These are phyloP conservation scores for Podiceps cristatus DNA, from an alignment of 2,113 vertebrate species.

Conservation along the genomic window DNA sequence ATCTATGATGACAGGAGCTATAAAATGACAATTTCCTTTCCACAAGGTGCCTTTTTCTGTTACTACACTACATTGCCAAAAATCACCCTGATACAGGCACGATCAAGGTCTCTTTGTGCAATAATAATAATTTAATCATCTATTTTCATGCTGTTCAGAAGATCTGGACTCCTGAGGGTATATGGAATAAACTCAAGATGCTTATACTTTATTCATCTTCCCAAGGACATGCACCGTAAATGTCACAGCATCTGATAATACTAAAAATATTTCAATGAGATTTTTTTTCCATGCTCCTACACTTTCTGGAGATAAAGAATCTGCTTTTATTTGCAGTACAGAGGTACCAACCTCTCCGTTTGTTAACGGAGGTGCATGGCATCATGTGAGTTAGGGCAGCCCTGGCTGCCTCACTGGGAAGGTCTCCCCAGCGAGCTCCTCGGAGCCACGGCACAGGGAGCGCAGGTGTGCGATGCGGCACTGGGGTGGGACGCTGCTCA, in stretches of 20 bases:
- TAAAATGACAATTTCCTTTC: background rate
- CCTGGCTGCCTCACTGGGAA: background rate
- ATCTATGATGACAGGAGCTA: background rate
- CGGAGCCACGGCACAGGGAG: no score
- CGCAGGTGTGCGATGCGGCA: rapidly evolving
- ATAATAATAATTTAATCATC: background rate
- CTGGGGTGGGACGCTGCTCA: rapidly evolving
- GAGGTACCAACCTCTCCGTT: background rate
- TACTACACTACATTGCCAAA: background rate
- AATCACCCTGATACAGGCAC: background rate
- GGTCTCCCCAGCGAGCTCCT: rapidly evolving
- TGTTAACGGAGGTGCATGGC: background rate
- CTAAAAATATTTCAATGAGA: background rate
- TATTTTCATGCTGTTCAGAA: background rate
- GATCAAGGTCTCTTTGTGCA: background rate
- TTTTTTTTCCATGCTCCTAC: background rate
- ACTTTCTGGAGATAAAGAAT: background rate
- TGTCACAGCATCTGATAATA: background rate
- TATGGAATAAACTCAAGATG: background rate
- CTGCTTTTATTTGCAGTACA: background rate
- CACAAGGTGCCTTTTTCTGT: background rate
- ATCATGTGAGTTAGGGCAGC: rapidly evolving
- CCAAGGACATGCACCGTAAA: background rate
- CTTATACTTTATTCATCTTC: background rate
- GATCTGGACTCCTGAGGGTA: background rate